A percentile compares a stretch with the other conserved stretches of the same genome.
These are phyloP conservation scores for Melinaea menophilus DNA, from an alignment of 2,888 invertebrate species.

Conservation along the genomic window DNA sequence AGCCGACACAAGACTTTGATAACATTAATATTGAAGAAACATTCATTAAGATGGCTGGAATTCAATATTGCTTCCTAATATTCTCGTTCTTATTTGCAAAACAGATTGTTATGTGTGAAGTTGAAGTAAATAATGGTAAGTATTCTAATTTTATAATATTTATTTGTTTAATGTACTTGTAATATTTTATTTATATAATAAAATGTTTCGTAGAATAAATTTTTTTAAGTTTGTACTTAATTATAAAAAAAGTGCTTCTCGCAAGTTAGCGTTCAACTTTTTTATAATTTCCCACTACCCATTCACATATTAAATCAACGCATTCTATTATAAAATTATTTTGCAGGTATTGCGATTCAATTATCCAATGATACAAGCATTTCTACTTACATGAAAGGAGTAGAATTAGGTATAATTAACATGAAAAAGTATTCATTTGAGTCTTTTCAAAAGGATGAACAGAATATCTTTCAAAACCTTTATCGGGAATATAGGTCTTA, in stretches of 20 bases:
- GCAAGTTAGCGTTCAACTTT: no score
- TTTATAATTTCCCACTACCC: no score
- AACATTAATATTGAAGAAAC: not conserved
- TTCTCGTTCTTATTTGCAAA: not conserved
- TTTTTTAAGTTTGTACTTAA: no score
- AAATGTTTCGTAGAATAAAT: no score
- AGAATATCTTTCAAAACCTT: slow-evolving; percentile 50
- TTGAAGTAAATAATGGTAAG: slow-evolving; percentile 7
- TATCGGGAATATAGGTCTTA: slow-evolving; percentile 43
- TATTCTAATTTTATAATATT: not conserved
- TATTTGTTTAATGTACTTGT: not conserved
- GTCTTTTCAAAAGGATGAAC: slow-evolving; percentile 50
- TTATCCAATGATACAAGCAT: slow-evolving; percentile 40
- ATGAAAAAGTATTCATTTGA: slow-evolving; percentile 52
- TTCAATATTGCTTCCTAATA: not conserved
- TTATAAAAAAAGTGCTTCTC: no score
- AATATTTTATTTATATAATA: not conserved
- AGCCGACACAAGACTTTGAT: slow-evolving; percentile 4
- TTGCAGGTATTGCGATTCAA: slow-evolving; percentile 40
- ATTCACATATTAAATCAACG: no score
- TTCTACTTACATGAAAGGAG: slow-evolving; percentile 43
- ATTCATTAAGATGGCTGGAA: slow-evolving; percentile 8
- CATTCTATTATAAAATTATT: no score
- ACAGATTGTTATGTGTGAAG: slow-evolving; percentile 10
- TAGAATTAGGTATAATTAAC: slow-evolving; percentile 58